Percentiles rank a stretch among this genome's conserved stretches.
These are phyloP conservation scores for Catocala nupta DNA, from an alignment of 2,888 invertebrate genomes.

Conservation along the genomic window DNA sequence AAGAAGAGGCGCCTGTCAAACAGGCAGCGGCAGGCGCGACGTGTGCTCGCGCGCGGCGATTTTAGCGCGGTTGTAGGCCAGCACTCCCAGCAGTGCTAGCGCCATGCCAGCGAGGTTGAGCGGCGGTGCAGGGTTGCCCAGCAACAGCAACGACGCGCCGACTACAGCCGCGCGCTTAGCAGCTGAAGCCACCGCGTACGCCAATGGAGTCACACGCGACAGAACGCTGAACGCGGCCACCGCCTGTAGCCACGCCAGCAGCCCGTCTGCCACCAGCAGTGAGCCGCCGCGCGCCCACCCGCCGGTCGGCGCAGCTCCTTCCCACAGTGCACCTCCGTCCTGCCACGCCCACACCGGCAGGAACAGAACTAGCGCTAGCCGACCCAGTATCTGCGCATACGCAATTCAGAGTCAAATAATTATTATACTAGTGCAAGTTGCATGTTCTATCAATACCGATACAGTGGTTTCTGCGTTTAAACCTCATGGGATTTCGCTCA, in stretches of 20 bases:
- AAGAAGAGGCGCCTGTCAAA: constrained; percentile 53
- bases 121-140: constrained; percentile 96
- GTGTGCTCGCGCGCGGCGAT: constrained; percentile 38
- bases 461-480: too few relatives aligned
- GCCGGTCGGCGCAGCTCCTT: constrained; percentile 46
- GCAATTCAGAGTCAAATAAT: too few relatives aligned
- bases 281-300: constrained; percentile 45
- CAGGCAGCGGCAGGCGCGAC: constrained; percentile 58
- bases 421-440: too few relatives aligned
- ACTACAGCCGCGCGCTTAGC: constrained; percentile 98
- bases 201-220: constrained; percentile 96
- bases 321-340: constrained; percentile 55
- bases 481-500: too few relatives aligned
- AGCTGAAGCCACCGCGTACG: constrained; percentile 98
- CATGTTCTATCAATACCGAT: too few relatives aligned
- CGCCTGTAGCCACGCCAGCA: constrained; percentile 97
- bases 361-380: constrained; percentile 93
- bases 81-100: constrained; percentile 95
- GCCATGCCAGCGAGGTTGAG: constrained; percentile 96
- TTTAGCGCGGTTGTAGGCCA: constrained; percentile 92
- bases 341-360: constrained; percentile 91
- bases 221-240: constrained; percentile 97
- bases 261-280: constrained; percentile 89
- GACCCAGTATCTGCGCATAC: constrained; percentile 84
- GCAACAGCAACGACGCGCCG: constrained; percentile 93